Evolutionary conservation across 1,140 invertebrate species (phyloP).

Genomic region (Ectropis grisescens): DNA sequence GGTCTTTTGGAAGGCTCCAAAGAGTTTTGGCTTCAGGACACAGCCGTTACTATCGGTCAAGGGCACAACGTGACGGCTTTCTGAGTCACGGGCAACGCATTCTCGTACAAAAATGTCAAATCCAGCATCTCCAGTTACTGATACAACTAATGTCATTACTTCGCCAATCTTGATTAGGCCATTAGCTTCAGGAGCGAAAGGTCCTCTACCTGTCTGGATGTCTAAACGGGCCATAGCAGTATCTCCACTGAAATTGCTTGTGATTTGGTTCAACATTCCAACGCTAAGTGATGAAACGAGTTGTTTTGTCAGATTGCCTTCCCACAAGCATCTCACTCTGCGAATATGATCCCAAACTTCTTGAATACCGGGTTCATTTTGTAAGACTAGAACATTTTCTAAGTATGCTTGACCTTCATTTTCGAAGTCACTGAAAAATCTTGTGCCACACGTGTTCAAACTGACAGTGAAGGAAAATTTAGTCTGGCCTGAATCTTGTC

Average conservation of each 20-base stretch:
- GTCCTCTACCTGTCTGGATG: constrained; percentile 83
- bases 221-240: constrained; percentile 85
- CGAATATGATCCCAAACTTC: constrained; percentile 87
- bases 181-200: constrained; percentile 80
- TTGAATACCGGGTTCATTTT: constrained; percentile 85
- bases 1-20: constrained; percentile 86
- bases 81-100: constrained; percentile 81
- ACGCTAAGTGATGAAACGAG: constrained; percentile 81
- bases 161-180: constrained; percentile 88
- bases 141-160: constrained; percentile 85
- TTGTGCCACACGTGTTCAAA: constrained; percentile 84
- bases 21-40: constrained; percentile 85
- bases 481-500: constrained; percentile 76
- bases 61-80: constrained; percentile 74
- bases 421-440: constrained; percentile 84
- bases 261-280: constrained; percentile 84
- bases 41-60: constrained; percentile 85
- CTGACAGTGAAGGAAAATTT: constrained; percentile 83
- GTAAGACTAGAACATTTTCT: constrained; percentile 84
- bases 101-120: constrained; percentile 86
- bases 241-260: constrained; percentile 86
- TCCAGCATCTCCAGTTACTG: constrained; percentile 83
- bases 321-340: constrained; percentile 84
- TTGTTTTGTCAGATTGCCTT: constrained; percentile 83
- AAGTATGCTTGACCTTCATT: constrained; percentile 83